Evolutionary conservation across 1,140 invertebrate species (phyloP), one percentile per base, ranked within the genome.

Genomic region (Halesus radiatus): DNA sequence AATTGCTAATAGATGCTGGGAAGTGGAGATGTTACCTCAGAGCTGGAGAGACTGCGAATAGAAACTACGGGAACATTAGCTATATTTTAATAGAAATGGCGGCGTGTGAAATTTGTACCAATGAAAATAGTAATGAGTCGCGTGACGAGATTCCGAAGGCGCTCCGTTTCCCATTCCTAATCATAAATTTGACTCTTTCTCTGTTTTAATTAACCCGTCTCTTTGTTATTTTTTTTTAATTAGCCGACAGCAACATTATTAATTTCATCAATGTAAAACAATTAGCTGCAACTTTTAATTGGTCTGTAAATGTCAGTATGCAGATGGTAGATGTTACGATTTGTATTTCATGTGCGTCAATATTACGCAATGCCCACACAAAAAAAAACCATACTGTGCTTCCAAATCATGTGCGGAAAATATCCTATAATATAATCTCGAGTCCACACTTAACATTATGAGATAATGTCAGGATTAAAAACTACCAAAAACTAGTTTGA

Each of bases 51-150:
- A 60, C 23, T 20, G 68, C 68, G 45, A 72, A 52, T 72, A 72
- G 68, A 72, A 72, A 72, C 68, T 72, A 3, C 45, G 10, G 29
- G 15, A 52, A 72, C 58, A 45, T 50, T 72, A 66, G 26, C 8
- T 29, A 7, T 60, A 18, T 60, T 56, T 56, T 60, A 66, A 66
- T 66, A 29, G 62, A 66, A 66, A 45, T 45, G 37, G 62, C 68
- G 68, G 68, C 68, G 68, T 72, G 68, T 72, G 68, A 72, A 72
- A 72, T 72, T 53, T 68, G 64, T 32, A 32, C 45, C 54, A 53
- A 72, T 72, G 45, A 22, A 52, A 52, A 72, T 70, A 70, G 20
- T 70, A 37, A 32, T 15, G 8, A 60, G 58, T 60, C 68, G 50
- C 68, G 68, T 72, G 50, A 23, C 20, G 52, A 23, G 22, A 53